Conservation (phyloP, 2,113 vertebrate species). For the Bos taurus region DNA sequence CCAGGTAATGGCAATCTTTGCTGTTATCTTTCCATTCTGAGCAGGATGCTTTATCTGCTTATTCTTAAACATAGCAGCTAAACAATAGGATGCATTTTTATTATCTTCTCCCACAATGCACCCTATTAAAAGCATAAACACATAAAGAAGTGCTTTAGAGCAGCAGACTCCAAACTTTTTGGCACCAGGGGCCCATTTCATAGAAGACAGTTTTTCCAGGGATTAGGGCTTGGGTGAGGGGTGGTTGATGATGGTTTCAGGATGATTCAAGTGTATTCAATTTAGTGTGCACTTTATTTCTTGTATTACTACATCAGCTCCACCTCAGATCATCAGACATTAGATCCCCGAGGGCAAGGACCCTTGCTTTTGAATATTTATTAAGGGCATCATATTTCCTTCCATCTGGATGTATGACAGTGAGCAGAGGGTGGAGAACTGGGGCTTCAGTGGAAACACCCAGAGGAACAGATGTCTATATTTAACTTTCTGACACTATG, state of each 20-base stretch:
- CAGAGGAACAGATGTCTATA: background rate
- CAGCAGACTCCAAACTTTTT: background rate
- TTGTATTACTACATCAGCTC: background rate
- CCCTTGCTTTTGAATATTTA: background rate
- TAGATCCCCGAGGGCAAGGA: background rate
- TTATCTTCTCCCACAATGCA: background rate
- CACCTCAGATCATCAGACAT: background rate
- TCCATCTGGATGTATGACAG: fast-evolving
- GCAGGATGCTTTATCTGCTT: background rate
- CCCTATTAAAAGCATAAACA: background rate
- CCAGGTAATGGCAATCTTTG: slow-evolving; percentile 59
- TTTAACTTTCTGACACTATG: background rate
- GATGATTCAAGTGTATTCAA: background rate
- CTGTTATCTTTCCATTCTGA: slow-evolving; percentile 21
- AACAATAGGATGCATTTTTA: slow-evolving; percentile 26
- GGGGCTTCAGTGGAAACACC: background rate
- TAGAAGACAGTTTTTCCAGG: background rate
- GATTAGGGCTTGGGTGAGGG: background rate
- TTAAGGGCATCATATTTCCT: background rate
- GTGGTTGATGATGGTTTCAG: background rate
- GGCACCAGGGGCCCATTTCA: background rate
- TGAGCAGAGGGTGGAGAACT: background rate
- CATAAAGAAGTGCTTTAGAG: background rate
- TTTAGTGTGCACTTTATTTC: background rate
- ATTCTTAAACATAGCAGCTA: background rate